A percentile compares a stretch with the other conserved stretches of the same genome.
Conservation (phyloP, 2,797 vertebrate genomes). For the Manis javanica region DNA sequence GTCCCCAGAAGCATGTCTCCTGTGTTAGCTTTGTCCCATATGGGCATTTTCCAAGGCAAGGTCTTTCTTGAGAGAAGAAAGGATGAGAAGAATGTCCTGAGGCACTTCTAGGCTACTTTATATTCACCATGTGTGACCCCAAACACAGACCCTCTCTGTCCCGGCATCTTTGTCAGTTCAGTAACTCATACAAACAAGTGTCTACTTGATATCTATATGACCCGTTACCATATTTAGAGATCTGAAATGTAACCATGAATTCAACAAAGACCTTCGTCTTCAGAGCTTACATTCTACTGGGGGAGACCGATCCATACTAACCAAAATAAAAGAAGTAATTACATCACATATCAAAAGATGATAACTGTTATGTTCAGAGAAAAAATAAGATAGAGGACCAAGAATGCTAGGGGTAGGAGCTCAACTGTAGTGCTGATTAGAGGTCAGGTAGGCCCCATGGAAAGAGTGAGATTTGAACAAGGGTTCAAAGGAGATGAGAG, state of each 20-base stretch:
- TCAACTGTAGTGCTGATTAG: neutral
- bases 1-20: neutral
- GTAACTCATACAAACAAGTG: neutral
- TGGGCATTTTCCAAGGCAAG: neutral
- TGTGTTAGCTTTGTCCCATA: neutral
- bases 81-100: neutral
- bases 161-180: neutral
- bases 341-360: neutral
- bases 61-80: neutral
- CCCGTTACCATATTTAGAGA: neutral
- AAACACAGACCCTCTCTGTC: neutral
- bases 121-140: neutral
- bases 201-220: neutral
- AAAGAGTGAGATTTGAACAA: neutral
- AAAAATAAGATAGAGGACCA: neutral
- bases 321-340: neutral
- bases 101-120: neutral
- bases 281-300: neutral
- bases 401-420: rapidly evolving
- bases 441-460: neutral
- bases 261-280: neutral
- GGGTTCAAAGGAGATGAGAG: neutral
- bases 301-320: neutral
- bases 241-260: neutral
- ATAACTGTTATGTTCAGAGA: neutral